Percentiles rank a stretch among this genome's conserved stretches.
Evolutionary conservation across 2,113 vertebrate genomes (phyloP).

Genomic region (Perca fluviatilis): DNA sequence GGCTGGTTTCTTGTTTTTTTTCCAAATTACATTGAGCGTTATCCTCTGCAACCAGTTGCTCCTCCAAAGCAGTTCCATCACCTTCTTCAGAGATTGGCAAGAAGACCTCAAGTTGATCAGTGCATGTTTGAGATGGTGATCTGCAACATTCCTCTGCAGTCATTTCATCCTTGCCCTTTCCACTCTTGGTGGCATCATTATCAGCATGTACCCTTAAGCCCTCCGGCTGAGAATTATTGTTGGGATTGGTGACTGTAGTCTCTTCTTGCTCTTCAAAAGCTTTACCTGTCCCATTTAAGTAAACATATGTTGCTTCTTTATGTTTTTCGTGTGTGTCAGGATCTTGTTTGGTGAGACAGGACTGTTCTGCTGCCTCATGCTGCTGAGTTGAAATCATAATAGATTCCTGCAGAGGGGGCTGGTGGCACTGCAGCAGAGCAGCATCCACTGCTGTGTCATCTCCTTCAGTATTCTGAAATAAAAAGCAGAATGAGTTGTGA

Average conservation of each 20-base stretch:
- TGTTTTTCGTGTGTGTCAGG: constrained; percentile 6
- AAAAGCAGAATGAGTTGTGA: neutral
- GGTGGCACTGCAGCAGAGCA: neutral
- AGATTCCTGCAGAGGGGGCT: constrained; percentile 28
- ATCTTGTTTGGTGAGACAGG: constrained; percentile 22
- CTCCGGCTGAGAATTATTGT: constrained; percentile 6
- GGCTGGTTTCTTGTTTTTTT: constrained; percentile 22
- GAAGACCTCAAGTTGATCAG: constrained; percentile 12
- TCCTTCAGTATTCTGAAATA: constrained; percentile 42
- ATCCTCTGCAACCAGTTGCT: neutral
- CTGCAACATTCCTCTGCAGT: constrained; percentile 3
- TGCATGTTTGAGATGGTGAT: neutral
- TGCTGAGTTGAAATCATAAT: neutral
- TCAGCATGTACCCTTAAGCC: neutral
- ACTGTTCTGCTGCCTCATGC: neutral
- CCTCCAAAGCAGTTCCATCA: constrained; percentile 3
- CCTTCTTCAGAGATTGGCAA: neutral
- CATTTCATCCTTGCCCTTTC: constrained; percentile 13
- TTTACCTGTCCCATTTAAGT: neutral
- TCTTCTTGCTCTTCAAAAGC: constrained; percentile 21
- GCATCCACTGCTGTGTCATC: neutral
- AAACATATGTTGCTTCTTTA: neutral
- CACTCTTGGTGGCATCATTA: neutral
- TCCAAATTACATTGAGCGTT: constrained; percentile 15
- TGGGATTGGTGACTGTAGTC: neutral